Percentiles rank a stretch among this genome's conserved stretches.
Conservation (phyloP, 2,113 vertebrate genomes). For the Phycodurus eques region DNA sequence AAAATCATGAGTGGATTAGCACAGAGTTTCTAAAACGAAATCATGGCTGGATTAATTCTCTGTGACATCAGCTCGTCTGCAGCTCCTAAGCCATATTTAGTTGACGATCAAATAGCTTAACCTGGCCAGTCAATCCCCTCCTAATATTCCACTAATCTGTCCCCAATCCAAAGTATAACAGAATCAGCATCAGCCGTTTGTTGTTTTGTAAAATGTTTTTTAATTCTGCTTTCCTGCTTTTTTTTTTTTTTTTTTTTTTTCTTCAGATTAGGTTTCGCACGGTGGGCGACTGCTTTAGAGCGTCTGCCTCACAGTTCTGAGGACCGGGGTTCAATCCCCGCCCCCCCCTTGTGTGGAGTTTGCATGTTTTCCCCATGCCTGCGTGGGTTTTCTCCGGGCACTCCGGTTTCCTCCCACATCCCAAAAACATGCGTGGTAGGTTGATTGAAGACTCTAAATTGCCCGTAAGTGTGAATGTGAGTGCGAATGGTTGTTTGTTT, state of each 20-base stretch:
- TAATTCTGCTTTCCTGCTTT: not conserved
- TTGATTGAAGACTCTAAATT: too few relatives aligned
- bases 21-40: conserved; percentile 59
- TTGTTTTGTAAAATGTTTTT: conserved; percentile 39
- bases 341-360: too few relatives aligned
- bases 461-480: too few relatives aligned
- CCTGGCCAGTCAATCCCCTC: conserved; percentile 66
- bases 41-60: conserved; percentile 62
- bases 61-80: conserved; percentile 61
- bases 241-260: not conserved
- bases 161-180: conserved; percentile 66
- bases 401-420: too few relatives aligned
- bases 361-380: too few relatives aligned
- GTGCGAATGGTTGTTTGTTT: too few relatives aligned
- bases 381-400: too few relatives aligned
- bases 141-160: conserved; percentile 69
- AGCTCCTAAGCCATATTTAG: conserved; percentile 69
- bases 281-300: too few relatives aligned
- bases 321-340: too few relatives aligned
- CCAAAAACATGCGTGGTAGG: too few relatives aligned
- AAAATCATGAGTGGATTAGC: conserved; percentile 65
- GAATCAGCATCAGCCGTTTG: conserved; percentile 40
- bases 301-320: too few relatives aligned
- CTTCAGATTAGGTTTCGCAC: not conserved
- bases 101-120: conserved; percentile 71